A percentile compares a stretch with the other conserved stretches of the same genome.
phyloP scores from a whole-genome alignment of 2,888 invertebrate species.

The Baronia brevicornis region DNA sequence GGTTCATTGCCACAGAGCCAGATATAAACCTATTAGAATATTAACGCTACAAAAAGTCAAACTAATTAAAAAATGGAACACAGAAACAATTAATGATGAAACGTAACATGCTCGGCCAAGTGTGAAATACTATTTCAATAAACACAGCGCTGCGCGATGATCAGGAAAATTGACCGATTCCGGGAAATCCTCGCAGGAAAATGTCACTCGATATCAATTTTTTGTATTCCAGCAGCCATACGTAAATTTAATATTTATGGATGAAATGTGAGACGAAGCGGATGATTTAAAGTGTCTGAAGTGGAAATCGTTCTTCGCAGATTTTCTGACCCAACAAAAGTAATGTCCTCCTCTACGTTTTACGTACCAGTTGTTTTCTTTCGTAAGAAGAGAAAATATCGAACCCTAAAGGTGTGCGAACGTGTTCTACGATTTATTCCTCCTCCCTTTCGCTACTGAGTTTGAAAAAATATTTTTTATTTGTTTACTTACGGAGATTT shows the following conservation, averaged over 20 bases:
- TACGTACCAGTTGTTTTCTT: slow-evolving; percentile 70
- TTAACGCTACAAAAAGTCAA: too few relatives aligned
- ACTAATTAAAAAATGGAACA: too few relatives aligned
- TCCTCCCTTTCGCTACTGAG: slow-evolving; percentile 52
- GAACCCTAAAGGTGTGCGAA: slow-evolving; percentile 58
- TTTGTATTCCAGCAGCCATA: slow-evolving; percentile 59
- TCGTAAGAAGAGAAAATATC: slow-evolving; percentile 53
- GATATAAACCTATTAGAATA: too few relatives aligned
- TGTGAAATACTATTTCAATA: slow-evolving; percentile 71
- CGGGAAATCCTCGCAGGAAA: slow-evolving; percentile 62
- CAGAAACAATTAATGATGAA: slow-evolving; percentile 38
- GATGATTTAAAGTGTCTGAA: slow-evolving; percentile 73
- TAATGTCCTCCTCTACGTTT: slow-evolving; percentile 69
- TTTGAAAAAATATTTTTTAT: slow-evolving; percentile 63
- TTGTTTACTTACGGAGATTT: slow-evolving; percentile 67
- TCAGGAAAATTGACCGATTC: slow-evolving; percentile 72
- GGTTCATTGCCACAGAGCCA: too few relatives aligned
- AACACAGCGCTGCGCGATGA: slow-evolving; percentile 63
- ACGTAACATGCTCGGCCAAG: slow-evolving; percentile 46
- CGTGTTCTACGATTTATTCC: slow-evolving; percentile 61
- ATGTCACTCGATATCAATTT: slow-evolving; percentile 65
- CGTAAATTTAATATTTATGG: slow-evolving; percentile 74
- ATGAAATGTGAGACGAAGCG: slow-evolving; percentile 72
- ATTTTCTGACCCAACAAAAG: slow-evolving; percentile 72
- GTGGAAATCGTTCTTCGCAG: slow-evolving; percentile 70